These are phyloP conservation scores for Bradypodion pumilum DNA, from an alignment of 2,797 vertebrate species.

Conservation along the genomic window DNA sequence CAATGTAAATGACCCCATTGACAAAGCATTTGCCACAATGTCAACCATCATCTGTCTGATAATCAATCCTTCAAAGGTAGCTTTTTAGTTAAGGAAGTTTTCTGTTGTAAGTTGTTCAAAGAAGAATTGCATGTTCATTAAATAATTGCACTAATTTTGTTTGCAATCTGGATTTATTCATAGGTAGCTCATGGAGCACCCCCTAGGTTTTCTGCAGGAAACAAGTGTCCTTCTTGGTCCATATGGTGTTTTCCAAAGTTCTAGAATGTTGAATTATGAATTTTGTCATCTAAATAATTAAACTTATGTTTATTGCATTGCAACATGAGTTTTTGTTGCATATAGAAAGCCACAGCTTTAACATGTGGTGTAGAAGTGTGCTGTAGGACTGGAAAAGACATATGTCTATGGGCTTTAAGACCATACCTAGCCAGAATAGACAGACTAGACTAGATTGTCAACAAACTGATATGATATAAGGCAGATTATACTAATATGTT, in stretches of 20 bases:
- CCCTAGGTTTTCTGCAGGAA: too few relatives aligned
- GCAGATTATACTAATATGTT: slow-evolving; percentile 48
- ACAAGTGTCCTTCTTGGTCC: too few relatives aligned
- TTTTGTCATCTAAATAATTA: not conserved
- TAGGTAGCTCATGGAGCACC: too few relatives aligned
- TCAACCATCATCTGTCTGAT: not conserved
- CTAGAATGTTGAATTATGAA: not conserved
- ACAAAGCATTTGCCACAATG: not conserved
- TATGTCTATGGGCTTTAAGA: not conserved
- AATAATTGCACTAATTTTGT: not conserved
- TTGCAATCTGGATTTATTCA: not conserved
- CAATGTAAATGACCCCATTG: not conserved
- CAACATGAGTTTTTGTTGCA: not conserved
- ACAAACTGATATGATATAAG: not conserved
- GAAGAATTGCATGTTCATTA: not conserved
- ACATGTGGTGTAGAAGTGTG: not conserved
- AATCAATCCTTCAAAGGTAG: not conserved
- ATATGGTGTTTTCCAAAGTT: not conserved
- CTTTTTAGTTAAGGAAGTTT: not conserved
- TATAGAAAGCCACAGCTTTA: not conserved
- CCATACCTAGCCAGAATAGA: not conserved
- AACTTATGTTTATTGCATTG: not conserved
- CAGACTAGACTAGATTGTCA: not conserved
- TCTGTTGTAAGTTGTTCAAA: not conserved
- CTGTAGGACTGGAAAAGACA: not conserved